Percentiles rank a stretch among this genome's conserved stretches.
phyloP scores from a whole-genome alignment of 23 tunicate genomes.

The Corella eumyota region DNA sequence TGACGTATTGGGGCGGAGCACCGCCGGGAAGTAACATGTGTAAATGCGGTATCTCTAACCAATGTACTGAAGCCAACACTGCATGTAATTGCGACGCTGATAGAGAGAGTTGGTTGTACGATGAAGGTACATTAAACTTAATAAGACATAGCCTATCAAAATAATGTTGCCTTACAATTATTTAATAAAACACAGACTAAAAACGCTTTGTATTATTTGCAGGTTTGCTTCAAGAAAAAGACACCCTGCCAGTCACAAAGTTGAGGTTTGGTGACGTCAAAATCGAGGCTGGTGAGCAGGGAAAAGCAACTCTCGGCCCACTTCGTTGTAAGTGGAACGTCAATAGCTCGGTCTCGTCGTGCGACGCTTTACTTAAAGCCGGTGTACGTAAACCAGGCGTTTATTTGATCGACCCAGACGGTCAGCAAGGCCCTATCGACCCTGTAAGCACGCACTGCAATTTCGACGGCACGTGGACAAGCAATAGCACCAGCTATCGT shows the following conservation, averaged over 20 bases:
- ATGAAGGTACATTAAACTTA: conserved; percentile 86
- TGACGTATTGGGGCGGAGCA: conserved; percentile 95
- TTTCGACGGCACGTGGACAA: neutral
- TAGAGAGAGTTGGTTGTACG: conserved; percentile 72
- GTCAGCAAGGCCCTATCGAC: conserved; percentile 11
- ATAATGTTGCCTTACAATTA: too few species aligned
- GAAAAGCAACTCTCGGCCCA: conserved; percentile 68
- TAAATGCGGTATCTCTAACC: conserved; percentile 64
- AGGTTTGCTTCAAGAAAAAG: conserved; percentile 69
- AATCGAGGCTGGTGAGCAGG: conserved; percentile 66
- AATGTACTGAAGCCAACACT: conserved; percentile 45
- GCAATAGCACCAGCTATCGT: neutral
- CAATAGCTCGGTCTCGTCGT: conserved; percentile 64
- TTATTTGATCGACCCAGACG: conserved; percentile 65
- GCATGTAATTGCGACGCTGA: conserved; percentile 96
- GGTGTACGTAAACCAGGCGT: conserved; percentile 65
- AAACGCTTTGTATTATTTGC: too few species aligned
- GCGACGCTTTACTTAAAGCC: conserved; percentile 51
- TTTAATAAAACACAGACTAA: too few species aligned
- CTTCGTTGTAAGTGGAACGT: conserved; percentile 85
- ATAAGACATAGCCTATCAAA: too few species aligned
- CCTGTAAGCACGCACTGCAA: conserved; percentile 16
- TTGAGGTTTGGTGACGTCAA: conserved; percentile 82
- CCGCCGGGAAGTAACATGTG: conserved; percentile 75
- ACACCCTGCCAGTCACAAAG: conserved; percentile 59